Conservation (phyloP, 2,113 vertebrate genomes). For the Vireo altiloquus region DNA sequence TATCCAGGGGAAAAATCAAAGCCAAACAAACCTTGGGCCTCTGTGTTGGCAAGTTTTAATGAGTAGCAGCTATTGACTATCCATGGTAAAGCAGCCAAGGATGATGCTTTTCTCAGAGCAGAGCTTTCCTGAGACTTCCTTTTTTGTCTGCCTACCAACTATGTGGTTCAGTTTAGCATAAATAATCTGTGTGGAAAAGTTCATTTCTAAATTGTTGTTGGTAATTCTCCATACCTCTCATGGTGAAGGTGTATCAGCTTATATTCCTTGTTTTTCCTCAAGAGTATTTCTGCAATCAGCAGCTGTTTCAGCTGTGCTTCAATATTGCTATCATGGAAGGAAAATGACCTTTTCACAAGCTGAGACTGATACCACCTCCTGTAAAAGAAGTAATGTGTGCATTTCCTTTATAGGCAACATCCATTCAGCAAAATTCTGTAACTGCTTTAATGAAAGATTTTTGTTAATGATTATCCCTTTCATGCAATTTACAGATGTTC, state of each 20-base stretch:
- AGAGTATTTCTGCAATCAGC: background rate
- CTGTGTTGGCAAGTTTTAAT: background rate
- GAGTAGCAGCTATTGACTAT: background rate
- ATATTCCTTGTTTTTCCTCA: background rate
- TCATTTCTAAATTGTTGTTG: background rate
- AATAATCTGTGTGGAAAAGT: background rate
- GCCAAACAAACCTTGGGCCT: background rate
- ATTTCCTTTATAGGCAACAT: background rate
- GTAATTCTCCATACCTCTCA: background rate
- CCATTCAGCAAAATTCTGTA: background rate
- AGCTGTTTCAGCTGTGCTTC: background rate
- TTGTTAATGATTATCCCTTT: background rate
- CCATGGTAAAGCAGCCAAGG: background rate
- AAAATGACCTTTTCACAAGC: background rate
- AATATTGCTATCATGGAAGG: background rate
- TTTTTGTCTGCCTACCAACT: background rate
- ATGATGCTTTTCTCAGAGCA: background rate
- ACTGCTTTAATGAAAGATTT: background rate
- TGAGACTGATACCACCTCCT: background rate
- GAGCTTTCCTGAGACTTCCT: background rate
- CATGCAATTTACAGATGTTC: background rate
- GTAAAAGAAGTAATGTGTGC: background rate
- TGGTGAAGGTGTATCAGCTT: background rate
- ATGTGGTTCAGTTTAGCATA: background rate
- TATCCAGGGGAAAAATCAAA: background rate